These are phyloP conservation scores for Arothron firmamentum DNA, from an alignment of 2,113 vertebrate genomes.

Conservation along the genomic window DNA sequence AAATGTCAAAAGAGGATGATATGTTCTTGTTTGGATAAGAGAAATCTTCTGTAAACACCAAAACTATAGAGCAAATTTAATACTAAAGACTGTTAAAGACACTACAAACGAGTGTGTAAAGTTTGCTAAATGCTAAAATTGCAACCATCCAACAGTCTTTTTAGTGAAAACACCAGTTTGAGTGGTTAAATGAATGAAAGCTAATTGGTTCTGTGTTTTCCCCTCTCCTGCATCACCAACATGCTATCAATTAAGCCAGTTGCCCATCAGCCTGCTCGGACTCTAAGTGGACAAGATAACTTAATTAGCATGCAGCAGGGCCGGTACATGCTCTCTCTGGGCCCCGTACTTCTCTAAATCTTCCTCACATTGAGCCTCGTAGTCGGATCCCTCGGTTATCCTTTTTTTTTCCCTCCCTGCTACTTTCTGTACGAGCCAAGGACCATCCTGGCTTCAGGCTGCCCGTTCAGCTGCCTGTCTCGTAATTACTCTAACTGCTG, in stretches of 20 bases:
- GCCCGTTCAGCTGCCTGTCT: slow-evolving; percentile 32
- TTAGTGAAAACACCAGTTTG: too few species aligned
- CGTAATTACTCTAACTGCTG: slow-evolving; percentile 48
- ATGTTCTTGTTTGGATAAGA: too few species aligned
- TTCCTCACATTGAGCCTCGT: slow-evolving; percentile 25
- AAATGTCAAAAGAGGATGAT: too few species aligned
- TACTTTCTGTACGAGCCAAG: slow-evolving; percentile 20
- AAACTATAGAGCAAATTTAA: too few species aligned
- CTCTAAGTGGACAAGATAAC: slow-evolving; percentile 48
- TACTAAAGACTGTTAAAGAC: background rate
- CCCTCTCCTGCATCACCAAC: slow-evolving; percentile 18
- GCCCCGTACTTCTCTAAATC: slow-evolving; percentile 21
- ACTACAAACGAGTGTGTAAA: too few species aligned
- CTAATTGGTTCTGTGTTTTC: slow-evolving; percentile 6
- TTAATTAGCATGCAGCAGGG: slow-evolving; percentile 54
- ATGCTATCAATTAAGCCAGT: slow-evolving; percentile 45
- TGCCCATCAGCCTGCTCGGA: slow-evolving; percentile 22
- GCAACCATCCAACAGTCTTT: too few species aligned
- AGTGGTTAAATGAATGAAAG: slow-evolving; percentile 8
- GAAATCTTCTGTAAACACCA: too few species aligned
- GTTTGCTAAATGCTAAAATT: too few species aligned
- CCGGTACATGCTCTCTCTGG: slow-evolving; percentile 3
- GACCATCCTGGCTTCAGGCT: slow-evolving; percentile 32
- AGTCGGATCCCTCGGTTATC: slow-evolving; percentile 24
- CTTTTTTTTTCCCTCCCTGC: slow-evolving; percentile 11